Base-by-base conservation (phyloP, 23 tunicate species). In the Botrylloides violaceus region DNA sequence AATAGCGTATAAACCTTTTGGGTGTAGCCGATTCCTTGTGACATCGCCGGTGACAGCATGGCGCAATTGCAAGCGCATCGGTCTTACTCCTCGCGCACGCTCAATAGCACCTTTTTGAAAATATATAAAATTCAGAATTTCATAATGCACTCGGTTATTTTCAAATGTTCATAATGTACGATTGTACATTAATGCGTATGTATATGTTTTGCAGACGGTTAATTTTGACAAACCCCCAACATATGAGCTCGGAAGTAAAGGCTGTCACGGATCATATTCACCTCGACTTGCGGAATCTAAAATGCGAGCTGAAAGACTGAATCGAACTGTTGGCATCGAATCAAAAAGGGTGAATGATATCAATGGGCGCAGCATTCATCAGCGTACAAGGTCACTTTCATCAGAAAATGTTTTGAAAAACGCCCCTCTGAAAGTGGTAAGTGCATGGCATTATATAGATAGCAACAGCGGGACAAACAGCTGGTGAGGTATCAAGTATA, bases 251-350 rank as follows among this genome's bases (percentile, higher is more conserved):
- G 70, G 7, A 31, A 63, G 70, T 9, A 63, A 63, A 63, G 70
- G 70, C 33, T 63, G 70, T 33, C 70, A 63, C 18, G 70, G 70
- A 12, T 63, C 70, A 22, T 63, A 63, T 9, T 63, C 70, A 3
- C 70, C 70, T 63, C 70, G 70, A 3, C 19, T 63, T 4, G 70
- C 70, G 32, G 70, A 63, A 63, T 63, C 70, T 4, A 63, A 63
- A 9, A 63, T 63, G 70, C 32, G 70, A 28, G 53, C 53, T 15
- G 70, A 63, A 63, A 63, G 70, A 63, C 35, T 63, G 34, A 63
- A 63, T 9, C 70, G 70, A 31, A 29, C 70, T 6, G 35, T 34
- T 4, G 35, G 70, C 34, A 34, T 19, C 33, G 70, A 43, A 9
- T 15, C 53, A 15, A 43, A 43, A 43, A 9, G 12, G 12, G 53